Conservation (phyloP, 1,140 invertebrate species). For the Sweltsa coloradensis region DNA sequence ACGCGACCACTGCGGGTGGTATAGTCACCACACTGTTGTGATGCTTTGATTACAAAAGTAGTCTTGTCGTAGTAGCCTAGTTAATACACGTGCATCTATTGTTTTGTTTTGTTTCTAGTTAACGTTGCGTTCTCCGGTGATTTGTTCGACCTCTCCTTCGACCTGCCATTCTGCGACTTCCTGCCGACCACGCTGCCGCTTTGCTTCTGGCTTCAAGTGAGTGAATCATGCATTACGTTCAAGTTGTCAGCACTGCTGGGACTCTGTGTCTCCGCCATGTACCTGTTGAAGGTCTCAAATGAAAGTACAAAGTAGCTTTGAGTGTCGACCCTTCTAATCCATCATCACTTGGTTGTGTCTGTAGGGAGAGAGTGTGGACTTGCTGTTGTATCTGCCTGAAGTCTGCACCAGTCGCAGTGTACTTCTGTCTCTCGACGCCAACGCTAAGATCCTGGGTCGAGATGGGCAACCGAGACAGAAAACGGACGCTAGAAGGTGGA, state of each 20-base stretch:
- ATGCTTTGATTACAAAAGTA: not conserved
- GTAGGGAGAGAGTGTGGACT: slow-evolving; percentile 83
- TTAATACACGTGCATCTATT: slow-evolving; percentile 11
- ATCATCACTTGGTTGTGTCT: too few species aligned
- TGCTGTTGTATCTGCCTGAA: slow-evolving; percentile 81
- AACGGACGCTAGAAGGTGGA: slow-evolving; percentile 50
- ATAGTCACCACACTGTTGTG: too few species aligned
- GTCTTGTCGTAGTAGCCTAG: not conserved
- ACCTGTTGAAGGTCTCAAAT: too few species aligned
- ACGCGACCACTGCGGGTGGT: too few species aligned
- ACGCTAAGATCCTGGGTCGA: slow-evolving; percentile 70
- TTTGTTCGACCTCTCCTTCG: slow-evolving; percentile 82
- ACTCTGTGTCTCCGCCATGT: too few species aligned
- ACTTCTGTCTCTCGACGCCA: slow-evolving; percentile 73
- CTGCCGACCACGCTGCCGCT: slow-evolving; percentile 75
- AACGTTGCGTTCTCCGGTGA: slow-evolving; percentile 89
- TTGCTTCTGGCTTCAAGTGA: slow-evolving; percentile 81
- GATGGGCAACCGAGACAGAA: slow-evolving; percentile 43
- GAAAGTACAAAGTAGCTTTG: too few species aligned
- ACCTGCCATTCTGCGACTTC: slow-evolving; percentile 85
- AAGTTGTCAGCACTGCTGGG: too few species aligned
- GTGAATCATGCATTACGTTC: slow-evolving; percentile 11
- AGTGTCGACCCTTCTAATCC: slow-evolving; percentile 20
- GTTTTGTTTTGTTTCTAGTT: slow-evolving; percentile 35
- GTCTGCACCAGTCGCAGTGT: slow-evolving; percentile 77